These are phyloP conservation scores for Mya arenaria DNA, from an alignment of 1,140 invertebrate genomes.

Conservation along the genomic window DNA sequence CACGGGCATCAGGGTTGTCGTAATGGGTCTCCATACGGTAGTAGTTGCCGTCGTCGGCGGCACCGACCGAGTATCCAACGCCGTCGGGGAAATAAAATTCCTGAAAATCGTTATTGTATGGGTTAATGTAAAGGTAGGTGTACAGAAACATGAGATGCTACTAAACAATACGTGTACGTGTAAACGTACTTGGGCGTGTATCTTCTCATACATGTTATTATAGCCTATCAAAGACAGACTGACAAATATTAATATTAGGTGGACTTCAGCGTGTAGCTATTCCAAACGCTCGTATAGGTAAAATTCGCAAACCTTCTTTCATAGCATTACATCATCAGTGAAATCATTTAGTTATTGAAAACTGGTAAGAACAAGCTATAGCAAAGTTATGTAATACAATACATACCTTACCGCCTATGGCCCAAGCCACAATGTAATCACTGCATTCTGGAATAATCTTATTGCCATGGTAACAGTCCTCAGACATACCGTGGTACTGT, in stretches of 20 bases:
- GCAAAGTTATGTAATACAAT: background rate
- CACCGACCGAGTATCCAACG: conserved; percentile 53
- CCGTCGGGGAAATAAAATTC: conserved; percentile 55
- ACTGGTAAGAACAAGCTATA: background rate
- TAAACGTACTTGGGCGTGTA: too few relatives aligned
- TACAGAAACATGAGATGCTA: too few relatives aligned
- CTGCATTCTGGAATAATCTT: background rate
- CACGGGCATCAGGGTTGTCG: conserved; percentile 53
- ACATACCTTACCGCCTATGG: conserved; percentile 50
- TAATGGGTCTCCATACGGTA: conserved; percentile 63
- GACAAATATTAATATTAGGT: too few relatives aligned
- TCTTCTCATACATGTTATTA: too few relatives aligned
- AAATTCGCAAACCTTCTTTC: too few relatives aligned
- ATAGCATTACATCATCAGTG: too few relatives aligned
- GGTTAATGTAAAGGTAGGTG: too few relatives aligned
- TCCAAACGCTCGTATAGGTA: too few relatives aligned
- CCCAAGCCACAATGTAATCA: conserved; percentile 28
- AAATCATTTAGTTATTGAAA: background rate
- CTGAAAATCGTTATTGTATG: conserved; percentile 11
- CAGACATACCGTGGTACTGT: background rate
- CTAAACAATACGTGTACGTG: too few relatives aligned
- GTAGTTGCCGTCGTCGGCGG: conserved; percentile 29
- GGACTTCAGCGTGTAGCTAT: too few relatives aligned
- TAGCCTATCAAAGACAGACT: too few relatives aligned
- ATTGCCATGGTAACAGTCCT: conserved; percentile 13